These are phyloP conservation scores for Leptopilina myrica DNA, from an alignment of 2,888 invertebrate genomes.

Conservation along the genomic window DNA sequence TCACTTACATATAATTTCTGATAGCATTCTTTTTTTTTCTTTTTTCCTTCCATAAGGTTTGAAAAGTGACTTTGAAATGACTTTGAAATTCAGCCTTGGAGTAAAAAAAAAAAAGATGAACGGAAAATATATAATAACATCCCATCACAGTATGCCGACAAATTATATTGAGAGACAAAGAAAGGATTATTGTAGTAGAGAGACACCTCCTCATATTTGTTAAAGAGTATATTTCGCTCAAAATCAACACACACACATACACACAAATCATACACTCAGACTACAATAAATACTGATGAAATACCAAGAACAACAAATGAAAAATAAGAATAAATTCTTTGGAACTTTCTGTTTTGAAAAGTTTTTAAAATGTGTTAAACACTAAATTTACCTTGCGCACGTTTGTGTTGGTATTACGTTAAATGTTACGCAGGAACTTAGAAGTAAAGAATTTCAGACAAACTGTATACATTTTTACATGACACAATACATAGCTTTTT, in stretches of 20 bases:
- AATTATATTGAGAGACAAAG: slow-evolving; percentile 17
- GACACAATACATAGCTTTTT: slow-evolving; percentile 6
- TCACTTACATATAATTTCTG: background rate
- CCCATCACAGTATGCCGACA: background rate
- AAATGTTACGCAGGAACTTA: background rate
- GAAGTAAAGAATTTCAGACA: background rate
- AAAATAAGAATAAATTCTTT: slow-evolving; percentile 1
- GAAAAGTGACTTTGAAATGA: background rate
- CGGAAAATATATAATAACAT: background rate
- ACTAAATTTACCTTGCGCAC: background rate
- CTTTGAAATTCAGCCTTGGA: slow-evolving; percentile 26
- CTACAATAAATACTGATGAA: background rate
- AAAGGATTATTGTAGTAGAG: background rate
- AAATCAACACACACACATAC: background rate
- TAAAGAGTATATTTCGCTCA: slow-evolving; percentile 1
- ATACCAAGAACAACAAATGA: slow-evolving; percentile 13
- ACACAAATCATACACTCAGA: too few species aligned
- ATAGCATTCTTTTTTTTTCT: slow-evolving; percentile 4
- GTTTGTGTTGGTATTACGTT: background rate
- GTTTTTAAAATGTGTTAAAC: background rate
- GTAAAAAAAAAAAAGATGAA: background rate
- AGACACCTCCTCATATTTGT: too few species aligned
- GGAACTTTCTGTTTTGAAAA: background rate
- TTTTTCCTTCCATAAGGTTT: background rate
- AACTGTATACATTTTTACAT: background rate